These are phyloP conservation scores for Gryon sp. DNA, from an alignment of 1,140 invertebrate genomes.

Conservation along the genomic window DNA sequence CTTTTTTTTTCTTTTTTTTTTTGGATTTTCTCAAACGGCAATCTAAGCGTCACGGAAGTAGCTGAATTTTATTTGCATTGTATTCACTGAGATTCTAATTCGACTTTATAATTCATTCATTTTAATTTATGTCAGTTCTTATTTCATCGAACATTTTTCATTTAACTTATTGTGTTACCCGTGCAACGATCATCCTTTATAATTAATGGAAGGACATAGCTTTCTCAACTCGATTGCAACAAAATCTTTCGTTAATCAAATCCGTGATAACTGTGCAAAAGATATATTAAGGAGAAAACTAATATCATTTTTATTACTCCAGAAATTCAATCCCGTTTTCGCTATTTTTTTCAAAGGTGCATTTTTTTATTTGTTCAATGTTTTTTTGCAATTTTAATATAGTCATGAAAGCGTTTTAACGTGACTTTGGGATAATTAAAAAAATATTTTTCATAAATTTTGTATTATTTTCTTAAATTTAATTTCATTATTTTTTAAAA, in stretches of 20 bases:
- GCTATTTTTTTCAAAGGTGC: too few relatives aligned
- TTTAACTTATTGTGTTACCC: slow-evolving; percentile 11
- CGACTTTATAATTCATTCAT: slow-evolving; percentile 1
- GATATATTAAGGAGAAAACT: too few relatives aligned
- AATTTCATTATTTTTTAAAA: too few relatives aligned
- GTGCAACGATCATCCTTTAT: slow-evolving; percentile 4
- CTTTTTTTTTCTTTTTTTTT: slow-evolving; percentile 22
- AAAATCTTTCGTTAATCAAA: background rate
- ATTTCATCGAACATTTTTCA: slow-evolving; percentile 15
- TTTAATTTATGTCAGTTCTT: slow-evolving; percentile 24
- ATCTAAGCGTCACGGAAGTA: slow-evolving; percentile 19
- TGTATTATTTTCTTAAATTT: too few relatives aligned
- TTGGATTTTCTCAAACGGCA: slow-evolving; percentile 23
- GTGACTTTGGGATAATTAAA: too few relatives aligned
- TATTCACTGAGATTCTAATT: slow-evolving; percentile 25
- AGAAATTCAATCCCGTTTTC: too few relatives aligned
- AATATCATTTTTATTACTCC: too few relatives aligned
- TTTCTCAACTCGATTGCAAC: background rate
- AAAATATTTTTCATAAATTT: too few relatives aligned
- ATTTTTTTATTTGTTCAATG: too few relatives aligned
- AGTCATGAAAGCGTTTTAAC: too few relatives aligned
- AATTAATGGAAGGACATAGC: slow-evolving; percentile 1
- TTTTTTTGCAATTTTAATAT: too few relatives aligned
- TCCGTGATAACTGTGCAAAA: too few relatives aligned
- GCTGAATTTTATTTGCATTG: slow-evolving; percentile 2